Conservation (phyloP, 2,113 vertebrate species). For the Paracanthobrama guichenoti region DNA sequence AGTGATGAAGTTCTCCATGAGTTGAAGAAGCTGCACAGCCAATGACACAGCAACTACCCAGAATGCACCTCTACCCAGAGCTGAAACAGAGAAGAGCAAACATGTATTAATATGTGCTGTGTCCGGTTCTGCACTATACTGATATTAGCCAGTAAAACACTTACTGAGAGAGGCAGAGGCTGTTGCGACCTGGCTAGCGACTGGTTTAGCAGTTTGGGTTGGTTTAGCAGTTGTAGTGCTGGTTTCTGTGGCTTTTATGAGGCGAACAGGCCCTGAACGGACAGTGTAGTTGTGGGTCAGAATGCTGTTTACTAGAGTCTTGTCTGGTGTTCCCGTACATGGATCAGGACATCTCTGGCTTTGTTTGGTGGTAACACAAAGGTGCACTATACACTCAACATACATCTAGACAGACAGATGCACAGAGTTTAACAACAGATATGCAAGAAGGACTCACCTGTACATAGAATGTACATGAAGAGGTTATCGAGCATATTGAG, state of each 20-base stretch:
- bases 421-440: neutral
- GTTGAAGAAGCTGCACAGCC: neutral
- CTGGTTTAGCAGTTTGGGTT: neutral
- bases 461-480: neutral
- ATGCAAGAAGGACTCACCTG: neutral
- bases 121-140: neutral
- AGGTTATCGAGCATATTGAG: neutral
- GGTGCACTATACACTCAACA: slow-evolving; percentile 61
- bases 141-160: neutral
- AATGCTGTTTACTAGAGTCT: neutral
- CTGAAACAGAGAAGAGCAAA: slow-evolving; percentile 13
- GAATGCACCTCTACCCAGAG: neutral
- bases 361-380: slow-evolving; percentile 65
- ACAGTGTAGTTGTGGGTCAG: slow-evolving; percentile 55
- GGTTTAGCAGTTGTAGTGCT: slow-evolving; percentile 10
- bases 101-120: neutral
- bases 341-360: slow-evolving; percentile 59
- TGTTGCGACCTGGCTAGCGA: neutral
- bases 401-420: slow-evolving; percentile 58
- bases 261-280: slow-evolving; percentile 59
- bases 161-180: neutral
- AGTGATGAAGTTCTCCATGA: neutral
- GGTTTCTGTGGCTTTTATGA: slow-evolving; percentile 34
- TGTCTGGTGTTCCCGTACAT: slow-evolving; percentile 9
- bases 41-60: neutral